Percentiles rank a stretch among this genome's conserved stretches.
phyloP scores from a whole-genome alignment of 2,113 vertebrate genomes.

The Cynopterus brachyotis region DNA sequence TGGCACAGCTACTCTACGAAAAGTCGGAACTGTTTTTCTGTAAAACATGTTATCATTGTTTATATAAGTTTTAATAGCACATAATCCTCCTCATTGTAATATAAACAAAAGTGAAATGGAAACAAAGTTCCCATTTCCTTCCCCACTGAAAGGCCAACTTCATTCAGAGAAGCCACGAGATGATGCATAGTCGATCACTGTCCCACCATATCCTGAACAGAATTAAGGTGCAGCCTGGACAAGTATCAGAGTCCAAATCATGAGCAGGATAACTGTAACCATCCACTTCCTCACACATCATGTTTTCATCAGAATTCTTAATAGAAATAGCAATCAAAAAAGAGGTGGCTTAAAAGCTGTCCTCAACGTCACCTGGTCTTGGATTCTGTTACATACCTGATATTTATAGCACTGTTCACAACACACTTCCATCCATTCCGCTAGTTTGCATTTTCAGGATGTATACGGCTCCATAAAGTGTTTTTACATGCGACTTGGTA shows the following conservation, averaged over 20 bases:
- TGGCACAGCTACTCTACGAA: not conserved
- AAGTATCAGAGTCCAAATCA: not conserved
- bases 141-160: not conserved
- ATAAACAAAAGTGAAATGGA: not conserved
- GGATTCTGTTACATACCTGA: not conserved
- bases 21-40: not conserved
- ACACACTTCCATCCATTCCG: not conserved
- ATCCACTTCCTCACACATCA: not conserved
- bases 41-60: not conserved
- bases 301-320: not conserved
- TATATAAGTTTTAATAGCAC: not conserved
- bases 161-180: not conserved
- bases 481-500: not conserved
- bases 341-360: not conserved
- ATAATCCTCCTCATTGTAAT: not conserved
- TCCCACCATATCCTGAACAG: not conserved
- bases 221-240: not conserved
- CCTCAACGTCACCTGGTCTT: not conserved
- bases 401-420: not conserved
- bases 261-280: not conserved
- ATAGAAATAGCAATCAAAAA: not conserved
- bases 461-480: not conserved
- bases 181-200: rapidly evolving
- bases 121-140: not conserved
- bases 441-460: not conserved